These are phyloP conservation scores for Psittacara wagleri DNA, from an alignment of 2,113 vertebrate genomes.

Conservation along the genomic window DNA sequence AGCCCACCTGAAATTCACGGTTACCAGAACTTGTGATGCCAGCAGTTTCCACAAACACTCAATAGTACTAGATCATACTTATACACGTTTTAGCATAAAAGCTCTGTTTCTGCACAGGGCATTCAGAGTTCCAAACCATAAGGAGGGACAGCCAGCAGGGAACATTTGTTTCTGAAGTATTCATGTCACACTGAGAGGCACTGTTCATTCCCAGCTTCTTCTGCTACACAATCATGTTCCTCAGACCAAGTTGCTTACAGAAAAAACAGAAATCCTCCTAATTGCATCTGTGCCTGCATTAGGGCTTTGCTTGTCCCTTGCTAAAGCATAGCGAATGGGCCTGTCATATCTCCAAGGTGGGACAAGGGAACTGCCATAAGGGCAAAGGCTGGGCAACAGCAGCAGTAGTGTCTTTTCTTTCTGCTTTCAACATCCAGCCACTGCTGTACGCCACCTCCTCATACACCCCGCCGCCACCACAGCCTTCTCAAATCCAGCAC, in stretches of 20 bases:
- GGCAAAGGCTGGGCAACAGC: background rate
- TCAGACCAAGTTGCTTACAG: background rate
- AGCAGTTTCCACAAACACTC: background rate
- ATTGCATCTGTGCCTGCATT: background rate
- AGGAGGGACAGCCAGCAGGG: fast-evolving
- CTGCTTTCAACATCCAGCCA: background rate
- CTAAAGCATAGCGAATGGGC: fast-evolving
- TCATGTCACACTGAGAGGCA: background rate
- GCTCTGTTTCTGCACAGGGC: background rate
- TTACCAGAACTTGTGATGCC: background rate
- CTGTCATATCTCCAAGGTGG: background rate
- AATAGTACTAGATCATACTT: background rate
- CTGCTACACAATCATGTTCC: background rate
- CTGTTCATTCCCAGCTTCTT: fast-evolving
- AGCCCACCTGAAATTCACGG: background rate
- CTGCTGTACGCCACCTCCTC: too few species aligned
- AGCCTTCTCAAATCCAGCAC: background rate
- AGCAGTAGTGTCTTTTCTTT: background rate
- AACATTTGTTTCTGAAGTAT: background rate
- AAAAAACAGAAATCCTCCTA: background rate
- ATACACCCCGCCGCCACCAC: fast-evolving
- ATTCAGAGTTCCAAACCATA: background rate
- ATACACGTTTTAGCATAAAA: background rate
- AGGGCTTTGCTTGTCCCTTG: background rate
- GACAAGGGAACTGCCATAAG: background rate